A percentile compares a stretch with the other conserved stretches of the same genome.
Evolutionary conservation across 1,140 invertebrate genomes (phyloP).

Genomic region (Papilio xuthus): DNA sequence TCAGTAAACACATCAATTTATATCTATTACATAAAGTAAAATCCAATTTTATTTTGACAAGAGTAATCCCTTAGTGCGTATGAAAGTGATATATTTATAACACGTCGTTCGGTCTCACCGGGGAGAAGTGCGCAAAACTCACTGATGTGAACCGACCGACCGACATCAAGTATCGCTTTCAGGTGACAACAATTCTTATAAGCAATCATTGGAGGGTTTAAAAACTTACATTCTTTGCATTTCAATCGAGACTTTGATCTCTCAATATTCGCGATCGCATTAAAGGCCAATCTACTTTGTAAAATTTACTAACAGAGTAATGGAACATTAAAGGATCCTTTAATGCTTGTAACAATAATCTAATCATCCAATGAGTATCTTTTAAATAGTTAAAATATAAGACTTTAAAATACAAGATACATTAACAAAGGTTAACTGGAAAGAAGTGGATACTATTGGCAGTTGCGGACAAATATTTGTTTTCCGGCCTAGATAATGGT

Average conservation of each 20-base stretch:
- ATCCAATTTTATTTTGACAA: slow-evolving; percentile 9
- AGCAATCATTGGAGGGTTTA: neutral
- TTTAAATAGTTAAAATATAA: neutral
- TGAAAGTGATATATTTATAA: neutral
- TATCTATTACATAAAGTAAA: neutral
- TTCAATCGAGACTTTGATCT: slow-evolving; percentile 13
- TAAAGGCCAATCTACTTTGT: neutral
- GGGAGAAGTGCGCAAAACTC: neutral
- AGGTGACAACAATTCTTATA: neutral
- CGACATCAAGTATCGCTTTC: slow-evolving; percentile 5
- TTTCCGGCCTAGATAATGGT: slow-evolving; percentile 3
- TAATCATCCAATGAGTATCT: neutral
- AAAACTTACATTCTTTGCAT: neutral
- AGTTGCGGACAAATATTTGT: neutral
- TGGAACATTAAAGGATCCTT: slow-evolving; percentile 27
- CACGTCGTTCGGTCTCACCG: neutral
- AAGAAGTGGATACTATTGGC: neutral
- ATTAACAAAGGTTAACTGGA: neutral
- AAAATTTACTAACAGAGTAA: neutral
- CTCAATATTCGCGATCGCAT: neutral
- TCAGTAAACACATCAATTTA: neutral
- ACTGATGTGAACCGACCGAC: neutral
- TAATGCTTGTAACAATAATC: neutral
- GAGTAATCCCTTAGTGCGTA: neutral
- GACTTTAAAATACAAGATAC: neutral